Conservation (phyloP, 1,140 invertebrate genomes). For the Cataglyphis hispanica region DNA sequence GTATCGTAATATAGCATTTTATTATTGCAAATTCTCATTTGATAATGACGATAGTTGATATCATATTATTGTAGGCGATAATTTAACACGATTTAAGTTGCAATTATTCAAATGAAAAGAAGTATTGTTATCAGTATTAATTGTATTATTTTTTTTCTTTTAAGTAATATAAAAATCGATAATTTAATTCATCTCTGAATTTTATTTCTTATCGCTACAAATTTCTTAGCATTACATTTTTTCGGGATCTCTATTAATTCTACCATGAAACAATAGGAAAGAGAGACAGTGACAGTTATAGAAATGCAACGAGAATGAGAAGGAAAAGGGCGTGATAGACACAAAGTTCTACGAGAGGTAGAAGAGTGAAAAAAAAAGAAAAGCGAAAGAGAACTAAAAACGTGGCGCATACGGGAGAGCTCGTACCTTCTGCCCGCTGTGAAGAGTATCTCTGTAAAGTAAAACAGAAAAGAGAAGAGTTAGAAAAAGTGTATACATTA, state of each 20-base stretch:
- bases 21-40: neutral
- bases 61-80: neutral
- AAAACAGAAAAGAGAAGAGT: conserved; percentile 85
- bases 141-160: neutral
- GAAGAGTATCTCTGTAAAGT: conserved; percentile 86
- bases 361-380: conserved; percentile 40
- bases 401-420: conserved; percentile 69
- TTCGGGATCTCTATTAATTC: conserved; percentile 4
- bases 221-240: conserved; percentile 8
- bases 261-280: conserved; percentile 52
- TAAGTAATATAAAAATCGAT: neutral
- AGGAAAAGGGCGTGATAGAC: conserved; percentile 34
- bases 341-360: conserved; percentile 55
- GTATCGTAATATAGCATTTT: conserved; percentile 1
- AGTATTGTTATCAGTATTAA: neutral
- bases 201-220: conserved; percentile 18
- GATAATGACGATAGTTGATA: neutral
- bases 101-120: neutral
- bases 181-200: neutral
- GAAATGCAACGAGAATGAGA: conserved; percentile 11
- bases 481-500: conserved; percentile 82
- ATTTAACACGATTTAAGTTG: neutral
- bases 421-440: conserved; percentile 86
- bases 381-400: conserved; percentile 40
- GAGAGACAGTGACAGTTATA: conserved; percentile 48